These are phyloP conservation scores for Clarias pachynema DNA, from an alignment of 2,797 vertebrate genomes.

Conservation along the genomic window DNA sequence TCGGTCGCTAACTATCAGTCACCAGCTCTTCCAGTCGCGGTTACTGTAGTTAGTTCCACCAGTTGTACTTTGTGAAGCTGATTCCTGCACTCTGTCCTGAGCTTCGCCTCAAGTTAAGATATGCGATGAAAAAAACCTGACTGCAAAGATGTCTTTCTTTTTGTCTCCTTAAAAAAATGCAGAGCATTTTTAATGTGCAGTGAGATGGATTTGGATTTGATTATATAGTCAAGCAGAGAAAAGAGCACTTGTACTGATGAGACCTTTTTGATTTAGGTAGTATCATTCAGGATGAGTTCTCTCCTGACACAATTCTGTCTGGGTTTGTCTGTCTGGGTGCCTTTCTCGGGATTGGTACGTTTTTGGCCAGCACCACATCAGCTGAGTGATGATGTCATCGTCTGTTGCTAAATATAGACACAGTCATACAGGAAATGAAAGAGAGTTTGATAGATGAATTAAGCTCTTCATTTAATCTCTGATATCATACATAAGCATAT, in stretches of 20 bases:
- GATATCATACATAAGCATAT: background rate
- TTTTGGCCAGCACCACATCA: conserved; percentile 62
- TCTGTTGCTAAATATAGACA: conserved; percentile 71
- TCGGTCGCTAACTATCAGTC: too few relatives aligned
- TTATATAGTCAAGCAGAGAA: background rate
- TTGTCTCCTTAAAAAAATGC: background rate
- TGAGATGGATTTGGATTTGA: background rate
- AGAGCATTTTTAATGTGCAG: background rate
- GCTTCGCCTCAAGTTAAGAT: background rate
- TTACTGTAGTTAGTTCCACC: too few relatives aligned
- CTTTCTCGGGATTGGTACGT: conserved; percentile 58
- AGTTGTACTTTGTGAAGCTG: background rate
- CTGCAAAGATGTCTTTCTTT: background rate
- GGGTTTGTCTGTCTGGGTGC: conserved; percentile 17
- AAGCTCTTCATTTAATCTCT: background rate
- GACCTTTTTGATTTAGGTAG: background rate
- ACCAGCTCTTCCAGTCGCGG: too few relatives aligned
- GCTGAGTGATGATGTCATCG: conserved; percentile 69
- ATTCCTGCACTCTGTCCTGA: background rate
- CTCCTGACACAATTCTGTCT: background rate
- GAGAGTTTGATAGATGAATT: background rate
- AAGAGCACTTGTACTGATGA: background rate
- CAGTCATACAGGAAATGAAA: conserved; percentile 52
- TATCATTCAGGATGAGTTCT: conserved; percentile 12
- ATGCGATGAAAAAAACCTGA: background rate